phyloP scores from a whole-genome alignment of 2,888 invertebrate genomes.

The Nomada fucata region DNA sequence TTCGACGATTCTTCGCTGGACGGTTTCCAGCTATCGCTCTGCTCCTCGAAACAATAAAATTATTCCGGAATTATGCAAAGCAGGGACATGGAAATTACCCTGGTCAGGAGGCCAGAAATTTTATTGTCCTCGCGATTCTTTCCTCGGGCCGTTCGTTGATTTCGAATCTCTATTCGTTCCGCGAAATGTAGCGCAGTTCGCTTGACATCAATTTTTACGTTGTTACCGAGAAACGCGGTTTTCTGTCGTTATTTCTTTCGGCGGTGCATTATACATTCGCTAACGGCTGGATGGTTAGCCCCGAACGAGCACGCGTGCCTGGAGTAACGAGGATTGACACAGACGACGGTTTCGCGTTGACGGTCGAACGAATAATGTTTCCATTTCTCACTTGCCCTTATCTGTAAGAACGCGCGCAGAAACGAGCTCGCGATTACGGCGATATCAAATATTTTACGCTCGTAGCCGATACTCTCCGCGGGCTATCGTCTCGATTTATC shows the following conservation, averaged over 20 bases:
- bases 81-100: conserved; percentile 6
- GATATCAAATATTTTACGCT: conserved; percentile 11
- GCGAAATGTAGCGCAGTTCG: conserved; percentile 9
- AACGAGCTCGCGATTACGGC: not conserved
- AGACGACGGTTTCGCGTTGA: no score
- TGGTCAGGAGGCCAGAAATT: conserved; percentile 17
- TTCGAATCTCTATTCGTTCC: conserved; percentile 1
- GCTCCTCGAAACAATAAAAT: conserved; percentile 45
- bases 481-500: not conserved
- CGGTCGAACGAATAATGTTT: not conserved
- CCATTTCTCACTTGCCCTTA: not conserved
- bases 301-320: not conserved
- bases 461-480: conserved; percentile 31
- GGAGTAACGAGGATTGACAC: not conserved
- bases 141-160: not conserved
- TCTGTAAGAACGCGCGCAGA: not conserved
- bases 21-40: not conserved
- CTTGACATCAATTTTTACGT: conserved; percentile 16
- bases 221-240: not conserved
- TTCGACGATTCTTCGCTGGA: not conserved
- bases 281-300: not conserved
- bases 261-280: not conserved
- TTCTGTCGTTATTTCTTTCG: not conserved
- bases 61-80: conserved; percentile 46
- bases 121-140: conserved; percentile 8